These are phyloP conservation scores for Cetonia aurata DNA, from an alignment of 2,888 invertebrate genomes.

Conservation along the genomic window DNA sequence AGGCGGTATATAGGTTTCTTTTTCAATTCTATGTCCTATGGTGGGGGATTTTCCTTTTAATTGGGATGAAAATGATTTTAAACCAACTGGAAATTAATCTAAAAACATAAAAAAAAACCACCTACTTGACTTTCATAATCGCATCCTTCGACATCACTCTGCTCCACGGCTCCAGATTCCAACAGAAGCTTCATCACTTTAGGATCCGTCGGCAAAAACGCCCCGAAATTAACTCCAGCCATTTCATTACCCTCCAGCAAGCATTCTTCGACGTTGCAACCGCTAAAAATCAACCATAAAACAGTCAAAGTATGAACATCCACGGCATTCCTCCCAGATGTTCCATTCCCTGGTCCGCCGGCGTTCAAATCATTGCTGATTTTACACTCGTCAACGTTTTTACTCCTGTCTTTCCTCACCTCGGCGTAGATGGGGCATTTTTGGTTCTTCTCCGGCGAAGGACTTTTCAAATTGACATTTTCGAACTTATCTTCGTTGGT, in stretches of 20 bases:
- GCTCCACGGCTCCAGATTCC: conserved; percentile 78
- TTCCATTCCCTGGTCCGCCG: conserved; percentile 23
- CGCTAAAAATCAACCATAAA: conserved; percentile 82
- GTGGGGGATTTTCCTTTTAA: too few species aligned
- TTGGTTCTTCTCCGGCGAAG: conserved; percentile 54
- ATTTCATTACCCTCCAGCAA: conserved; percentile 66
- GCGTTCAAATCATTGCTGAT: conserved; percentile 47
- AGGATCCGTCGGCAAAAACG: conserved; percentile 76
- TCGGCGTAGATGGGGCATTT: conserved; percentile 61
- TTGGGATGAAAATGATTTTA: too few species aligned
- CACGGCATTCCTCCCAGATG: conserved; percentile 53
- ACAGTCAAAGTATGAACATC: conserved; percentile 79
- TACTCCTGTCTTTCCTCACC: conserved; percentile 59
- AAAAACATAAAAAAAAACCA: conserved; percentile 2
- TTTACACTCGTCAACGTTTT: conserved; percentile 44
- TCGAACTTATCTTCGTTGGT: conserved; percentile 51
- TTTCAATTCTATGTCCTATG: too few species aligned
- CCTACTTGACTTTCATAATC: conserved; percentile 66
- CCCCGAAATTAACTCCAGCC: conserved; percentile 68
- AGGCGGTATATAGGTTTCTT: too few species aligned
- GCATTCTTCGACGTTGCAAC: conserved; percentile 74
- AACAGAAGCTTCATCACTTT: conserved; percentile 79
- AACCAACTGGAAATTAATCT: background rate
- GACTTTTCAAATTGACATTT: conserved; percentile 57
- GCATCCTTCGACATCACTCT: conserved; percentile 66